Evolutionary conservation across 2,888 invertebrate species (phyloP).

Genomic region (Crossocerus cetratus): DNA sequence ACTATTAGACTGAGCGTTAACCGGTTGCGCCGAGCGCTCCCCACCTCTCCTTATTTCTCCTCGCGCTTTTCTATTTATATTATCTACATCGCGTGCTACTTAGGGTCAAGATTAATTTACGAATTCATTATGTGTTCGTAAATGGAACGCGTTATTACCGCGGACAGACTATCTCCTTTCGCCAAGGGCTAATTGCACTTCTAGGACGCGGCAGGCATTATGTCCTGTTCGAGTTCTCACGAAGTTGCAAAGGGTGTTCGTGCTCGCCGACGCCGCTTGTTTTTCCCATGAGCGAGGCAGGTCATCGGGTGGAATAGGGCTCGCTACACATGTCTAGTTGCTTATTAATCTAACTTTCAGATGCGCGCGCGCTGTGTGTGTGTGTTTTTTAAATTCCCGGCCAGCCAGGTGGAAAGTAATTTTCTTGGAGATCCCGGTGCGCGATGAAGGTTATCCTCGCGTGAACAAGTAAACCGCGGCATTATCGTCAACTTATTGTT

Average conservation of each 20-base stretch:
- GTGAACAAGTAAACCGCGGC: too few species aligned
- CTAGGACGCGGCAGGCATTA: background rate
- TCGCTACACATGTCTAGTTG: constrained; percentile 37
- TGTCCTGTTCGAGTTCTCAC: background rate
- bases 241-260: background rate
- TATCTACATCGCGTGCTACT: too few species aligned
- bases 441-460: background rate
- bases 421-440: background rate
- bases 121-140: too few species aligned
- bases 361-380: constrained; percentile 31
- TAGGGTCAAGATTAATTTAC: too few species aligned
- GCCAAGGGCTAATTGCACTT: background rate
- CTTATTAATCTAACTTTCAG: constrained; percentile 47
- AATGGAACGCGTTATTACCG: background rate
- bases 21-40: too few species aligned
- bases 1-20: too few species aligned
- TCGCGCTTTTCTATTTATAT: too few species aligned
- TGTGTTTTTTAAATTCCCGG: constrained; percentile 12
- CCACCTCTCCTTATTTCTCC: too few species aligned
- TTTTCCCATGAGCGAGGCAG: constrained; percentile 37
- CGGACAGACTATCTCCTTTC: background rate
- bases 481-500: too few species aligned
- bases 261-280: constrained; percentile 16
- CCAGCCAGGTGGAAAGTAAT: background rate
- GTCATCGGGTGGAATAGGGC: constrained; percentile 40